phyloP scores from a whole-genome alignment of 2,797 vertebrate species.

The Oophaga sylvatica region DNA sequence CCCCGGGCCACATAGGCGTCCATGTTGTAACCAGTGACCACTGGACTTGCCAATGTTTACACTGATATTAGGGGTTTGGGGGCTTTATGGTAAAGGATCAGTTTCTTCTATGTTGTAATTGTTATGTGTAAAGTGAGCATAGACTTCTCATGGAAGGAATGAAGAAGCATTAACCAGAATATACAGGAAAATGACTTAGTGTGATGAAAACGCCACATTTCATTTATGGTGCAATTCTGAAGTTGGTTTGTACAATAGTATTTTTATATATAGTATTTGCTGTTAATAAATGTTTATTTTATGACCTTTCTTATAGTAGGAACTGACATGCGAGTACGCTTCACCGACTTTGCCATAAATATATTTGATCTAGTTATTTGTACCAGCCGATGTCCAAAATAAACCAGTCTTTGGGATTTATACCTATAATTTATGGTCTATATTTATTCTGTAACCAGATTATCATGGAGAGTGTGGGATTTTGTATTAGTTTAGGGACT shows the following conservation, averaged over 20 bases:
- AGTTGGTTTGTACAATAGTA: constrained; percentile 45
- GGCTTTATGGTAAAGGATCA: constrained; percentile 31
- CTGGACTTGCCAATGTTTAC: constrained; percentile 6
- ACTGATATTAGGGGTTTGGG: background rate
- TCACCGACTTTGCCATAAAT: background rate
- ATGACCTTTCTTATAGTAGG: background rate
- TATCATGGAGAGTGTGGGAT: background rate
- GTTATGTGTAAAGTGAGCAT: constrained; percentile 13
- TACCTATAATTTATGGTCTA: background rate
- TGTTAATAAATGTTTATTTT: constrained; percentile 37
- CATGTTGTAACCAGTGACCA: constrained; percentile 2
- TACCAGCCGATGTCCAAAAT: constrained; percentile 4
- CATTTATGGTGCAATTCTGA: constrained; percentile 44
- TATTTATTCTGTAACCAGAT: background rate
- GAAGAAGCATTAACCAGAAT: constrained; percentile 5
- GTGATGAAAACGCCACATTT: constrained; percentile 18
- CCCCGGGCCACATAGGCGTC: background rate
- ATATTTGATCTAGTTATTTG: background rate
- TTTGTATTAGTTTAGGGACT: background rate
- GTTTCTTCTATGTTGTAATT: constrained; percentile 28
- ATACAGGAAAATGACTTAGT: constrained; percentile 15
- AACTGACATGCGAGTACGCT: background rate
- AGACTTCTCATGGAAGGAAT: constrained; percentile 5
- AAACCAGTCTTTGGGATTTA: background rate
- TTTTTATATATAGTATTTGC: constrained; percentile 24